A percentile compares a stretch with the other conserved stretches of the same genome.
Evolutionary conservation across 35 echinoderm and acorn worm genomes (phyloP).

Genomic region (Ophiothrix spiculata): DNA sequence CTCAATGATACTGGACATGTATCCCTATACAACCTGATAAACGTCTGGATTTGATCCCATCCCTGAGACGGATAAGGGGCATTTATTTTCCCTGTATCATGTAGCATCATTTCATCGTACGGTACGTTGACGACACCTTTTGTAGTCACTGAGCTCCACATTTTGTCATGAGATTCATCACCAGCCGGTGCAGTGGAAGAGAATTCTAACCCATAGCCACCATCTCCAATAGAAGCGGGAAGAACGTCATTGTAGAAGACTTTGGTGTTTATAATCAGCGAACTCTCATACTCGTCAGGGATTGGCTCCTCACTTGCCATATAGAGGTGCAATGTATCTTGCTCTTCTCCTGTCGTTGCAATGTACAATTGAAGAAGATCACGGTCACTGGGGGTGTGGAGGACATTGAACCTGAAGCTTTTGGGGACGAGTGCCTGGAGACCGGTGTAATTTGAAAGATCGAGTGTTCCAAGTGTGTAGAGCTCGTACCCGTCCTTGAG

Average conservation of each 20-base stretch:
- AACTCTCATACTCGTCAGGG: background rate
- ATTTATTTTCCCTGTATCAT: too few species aligned
- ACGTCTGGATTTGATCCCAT: too few species aligned
- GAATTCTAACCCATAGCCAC: slow-evolving; percentile 14
- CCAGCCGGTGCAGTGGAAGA: background rate
- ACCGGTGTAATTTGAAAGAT: background rate
- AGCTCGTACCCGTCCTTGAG: slow-evolving; percentile 19
- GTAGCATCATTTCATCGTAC: background rate
- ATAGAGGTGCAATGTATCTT: background rate
- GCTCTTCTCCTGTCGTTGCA: slow-evolving; percentile 7
- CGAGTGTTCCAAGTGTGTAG: slow-evolving; percentile 15
- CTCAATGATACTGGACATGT: background rate
- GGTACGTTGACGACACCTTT: background rate
- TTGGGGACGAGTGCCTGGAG: background rate
- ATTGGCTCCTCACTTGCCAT: background rate
- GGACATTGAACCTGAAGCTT: background rate
- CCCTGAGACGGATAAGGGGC: too few species aligned
- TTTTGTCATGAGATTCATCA: background rate
- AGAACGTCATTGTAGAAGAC: slow-evolving; percentile 14
- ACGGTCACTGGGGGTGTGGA: slow-evolving; percentile 19
- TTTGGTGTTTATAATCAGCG: slow-evolving; percentile 14
- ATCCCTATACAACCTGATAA: too few species aligned
- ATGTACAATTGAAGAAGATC: slow-evolving; percentile 23
- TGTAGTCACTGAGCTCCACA: background rate
- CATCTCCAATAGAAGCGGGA: slow-evolving; percentile 9